A percentile compares a stretch with the other conserved stretches of the same genome.
Conservation (phyloP, 2,888 invertebrate species). For the Hypomecis punctinalis region DNA sequence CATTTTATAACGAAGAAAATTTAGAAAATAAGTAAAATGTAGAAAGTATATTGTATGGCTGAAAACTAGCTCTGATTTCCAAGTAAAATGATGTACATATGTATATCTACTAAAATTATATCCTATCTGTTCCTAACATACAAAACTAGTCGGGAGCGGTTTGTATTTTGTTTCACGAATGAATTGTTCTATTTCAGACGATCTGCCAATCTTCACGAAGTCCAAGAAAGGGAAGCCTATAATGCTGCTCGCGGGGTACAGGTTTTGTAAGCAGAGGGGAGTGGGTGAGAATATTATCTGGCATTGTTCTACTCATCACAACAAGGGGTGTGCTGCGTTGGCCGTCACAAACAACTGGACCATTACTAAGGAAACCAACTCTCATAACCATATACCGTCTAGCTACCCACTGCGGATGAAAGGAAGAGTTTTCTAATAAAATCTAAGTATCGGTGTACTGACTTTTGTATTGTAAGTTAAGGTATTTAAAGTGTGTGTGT, state of each 20-base stretch:
- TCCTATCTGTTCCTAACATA: neutral
- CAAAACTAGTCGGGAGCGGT: too few relatives aligned
- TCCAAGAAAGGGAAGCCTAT: slow-evolving; percentile 29
- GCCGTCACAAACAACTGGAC: slow-evolving; percentile 9
- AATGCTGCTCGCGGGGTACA: slow-evolving; percentile 38
- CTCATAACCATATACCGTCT: slow-evolving; percentile 22
- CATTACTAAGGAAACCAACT: neutral
- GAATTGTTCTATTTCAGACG: slow-evolving; percentile 5
- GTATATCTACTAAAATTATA: neutral
- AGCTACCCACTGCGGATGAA: slow-evolving; percentile 17
- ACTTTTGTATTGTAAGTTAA: neutral
- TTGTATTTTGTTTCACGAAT: too few relatives aligned
- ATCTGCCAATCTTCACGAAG: slow-evolving; percentile 17
- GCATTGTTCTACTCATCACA: slow-evolving; percentile 47
- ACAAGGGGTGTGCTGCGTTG: slow-evolving; percentile 40
- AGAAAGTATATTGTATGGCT: too few relatives aligned
- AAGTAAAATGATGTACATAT: too few relatives aligned
- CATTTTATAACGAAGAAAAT: too few relatives aligned
- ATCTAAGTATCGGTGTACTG: neutral
- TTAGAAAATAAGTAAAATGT: too few relatives aligned
- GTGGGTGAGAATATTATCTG: slow-evolving; percentile 37
- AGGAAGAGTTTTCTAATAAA: neutral
- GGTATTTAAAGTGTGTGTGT: too few relatives aligned
- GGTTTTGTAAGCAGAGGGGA: slow-evolving; percentile 30
- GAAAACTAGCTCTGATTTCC: too few relatives aligned